Evolutionary conservation across 2,888 invertebrate species (phyloP), one percentile per base, ranked within the genome.

Genomic region (Arge pagana): DNA sequence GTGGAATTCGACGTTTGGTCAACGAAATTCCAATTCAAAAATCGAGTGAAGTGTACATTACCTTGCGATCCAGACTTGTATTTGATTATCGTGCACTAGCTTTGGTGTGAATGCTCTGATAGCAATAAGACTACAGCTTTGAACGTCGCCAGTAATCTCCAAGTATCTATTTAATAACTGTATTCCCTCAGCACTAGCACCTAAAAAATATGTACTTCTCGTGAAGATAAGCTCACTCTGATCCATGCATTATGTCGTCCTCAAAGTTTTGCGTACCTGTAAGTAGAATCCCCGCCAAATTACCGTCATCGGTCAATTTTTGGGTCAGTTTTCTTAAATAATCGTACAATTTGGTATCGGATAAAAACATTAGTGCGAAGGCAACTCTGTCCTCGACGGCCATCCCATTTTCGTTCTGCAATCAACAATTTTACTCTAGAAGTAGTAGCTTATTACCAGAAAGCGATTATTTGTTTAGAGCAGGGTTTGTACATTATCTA

Each of bases 361-460:
- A 84, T 19, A 95, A 80, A 79, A 88, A 95, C 69, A 87, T 86
- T 69, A 92, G 88, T 15, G 94, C 93, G 79, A 95, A 93, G n/a
- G 93, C 94, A 45, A 95, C 87, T 65, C 92, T 83, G 78, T 95
- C 95, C 60, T 89, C 88, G 6, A 96, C 85, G 0, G 89, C 86
- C 79, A 96, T 87, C 37, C 87, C 90, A 33, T 82, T 84, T 77
- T 96, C 95, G 68, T 86, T 86, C 89, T 93, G 72, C 79, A 51
- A 56, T 35, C 51, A 13, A 48, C 23, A 36, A 39, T 48, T 41
- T 52, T 40, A 30, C 28, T 21, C 52, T 30, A 37, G 41, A 21
- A 37, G 56, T 49, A 36, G 42, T 42, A 6, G 26, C 18, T 39
- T 45, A 35, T 18, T 36, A 8, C 3, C 26, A 48, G 35, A 45